Evolutionary conservation across 2,888 invertebrate genomes (phyloP), one percentile per base, ranked within the genome.

Genomic region (Keiferia lycopersicella): DNA sequence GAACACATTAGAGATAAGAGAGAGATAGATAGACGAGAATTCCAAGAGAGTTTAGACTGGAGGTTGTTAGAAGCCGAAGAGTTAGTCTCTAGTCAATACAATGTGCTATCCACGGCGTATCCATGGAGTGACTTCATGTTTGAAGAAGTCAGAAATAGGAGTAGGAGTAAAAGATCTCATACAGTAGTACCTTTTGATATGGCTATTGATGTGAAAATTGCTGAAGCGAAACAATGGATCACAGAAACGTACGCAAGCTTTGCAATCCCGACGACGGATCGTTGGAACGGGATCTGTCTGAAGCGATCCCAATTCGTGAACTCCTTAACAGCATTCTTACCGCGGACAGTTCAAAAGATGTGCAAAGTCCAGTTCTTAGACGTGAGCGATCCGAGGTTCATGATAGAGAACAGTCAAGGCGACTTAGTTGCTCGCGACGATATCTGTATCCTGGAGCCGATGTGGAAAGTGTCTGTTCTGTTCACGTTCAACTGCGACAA

Each of bases 191-290:
- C 90, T 39, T 91, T 93, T 59, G 93, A 94, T 79, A 93, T 94
- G 82, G 91, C 93, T 51, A 89, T 94, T 73, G 94, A 95, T 79
- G 89, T 93, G 14, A 93, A 94, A 80, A 93, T 96, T 68, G 92
- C 95, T 11, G 95, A 96, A 75, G 96, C 96, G 14, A 96, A 95
- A 77, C 95, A 96, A 79, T 96, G 96, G 96, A 95, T 96, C 77
- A 95, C 96, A 16, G 97, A 97, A 83, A 97, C 97, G 0, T 95
- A 96, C 72, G 96, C 96, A 7, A 96, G 96, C 41, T 97, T 96
- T 80, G 95, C 96, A n/a, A 96, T 97, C 86, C 96, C 96, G 64
- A 96, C 96, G 38, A 94, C 94, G 34, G 95, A 95, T 80, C 94
- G 94, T 76, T 96, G 96, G 95, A 94, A 95, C 74, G 95, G 95